Conservation (phyloP, 2,797 vertebrate genomes). For the Taeniopygia guttata region DNA sequence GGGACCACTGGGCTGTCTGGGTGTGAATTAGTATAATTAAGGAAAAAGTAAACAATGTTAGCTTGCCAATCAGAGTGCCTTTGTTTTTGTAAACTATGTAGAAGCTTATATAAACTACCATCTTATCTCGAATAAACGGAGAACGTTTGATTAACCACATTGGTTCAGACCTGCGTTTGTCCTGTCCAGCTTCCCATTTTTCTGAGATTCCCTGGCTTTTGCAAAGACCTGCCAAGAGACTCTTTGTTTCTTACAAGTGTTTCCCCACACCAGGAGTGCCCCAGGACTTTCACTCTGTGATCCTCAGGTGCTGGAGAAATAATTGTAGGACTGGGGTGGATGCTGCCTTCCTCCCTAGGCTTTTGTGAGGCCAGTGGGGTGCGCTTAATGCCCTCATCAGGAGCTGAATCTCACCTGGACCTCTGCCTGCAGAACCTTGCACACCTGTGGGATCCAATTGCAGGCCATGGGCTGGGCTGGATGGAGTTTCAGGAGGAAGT, state of each 20-base stretch:
- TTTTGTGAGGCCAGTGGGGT: background rate
- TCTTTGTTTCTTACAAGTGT: background rate
- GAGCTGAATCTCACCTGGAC: background rate
- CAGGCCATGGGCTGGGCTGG: background rate
- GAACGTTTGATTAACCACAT: too few relatives aligned
- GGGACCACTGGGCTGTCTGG: too few relatives aligned
- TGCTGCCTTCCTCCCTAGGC: background rate
- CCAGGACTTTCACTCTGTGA: background rate
- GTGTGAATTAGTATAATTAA: too few relatives aligned
- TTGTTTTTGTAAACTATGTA: too few relatives aligned
- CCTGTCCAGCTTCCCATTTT: too few relatives aligned
- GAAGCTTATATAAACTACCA: too few relatives aligned
- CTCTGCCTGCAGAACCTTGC: background rate
- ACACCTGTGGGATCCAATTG: background rate
- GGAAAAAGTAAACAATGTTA: too few relatives aligned
- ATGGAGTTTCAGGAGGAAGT: background rate
- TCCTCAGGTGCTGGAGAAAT: background rate
- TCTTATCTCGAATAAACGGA: too few relatives aligned
- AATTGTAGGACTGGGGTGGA: background rate
- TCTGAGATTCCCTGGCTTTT: too few relatives aligned
- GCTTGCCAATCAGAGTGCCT: too few relatives aligned
- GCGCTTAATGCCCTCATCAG: background rate
- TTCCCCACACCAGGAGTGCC: background rate
- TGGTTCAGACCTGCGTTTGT: too few relatives aligned
- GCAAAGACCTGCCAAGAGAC: background rate